Base-by-base conservation (phyloP, 92 coral and sea anemone species). In the Paramuricea clavata region DNA sequence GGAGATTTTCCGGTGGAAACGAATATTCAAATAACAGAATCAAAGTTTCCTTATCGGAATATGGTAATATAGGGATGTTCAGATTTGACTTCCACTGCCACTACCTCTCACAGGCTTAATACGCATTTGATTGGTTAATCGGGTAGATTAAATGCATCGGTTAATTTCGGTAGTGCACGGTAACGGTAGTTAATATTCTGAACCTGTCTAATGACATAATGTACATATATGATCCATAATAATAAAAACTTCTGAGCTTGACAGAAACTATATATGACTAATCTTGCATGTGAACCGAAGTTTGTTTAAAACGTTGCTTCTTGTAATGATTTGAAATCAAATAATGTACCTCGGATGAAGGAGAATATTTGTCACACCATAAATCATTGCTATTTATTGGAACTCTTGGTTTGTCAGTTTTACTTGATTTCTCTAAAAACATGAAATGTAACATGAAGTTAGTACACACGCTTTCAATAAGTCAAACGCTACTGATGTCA, bases 331-430 rank as follows among this genome's bases (percentile, higher is more conserved):
- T 0, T 9, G 36, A 39, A 36, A 22, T 11, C 3, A 35, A 23
- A 3, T 5, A 12, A 23, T 54, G 59, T 83, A 95, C 99, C 93
- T 96, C 98, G 2, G 94, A 79, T 28, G 78, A 83, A 34, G 99
- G 99, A 81, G 73, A 85, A 62, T 96, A 90, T 68, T 89, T 96
- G 80, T 96, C 99, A 41, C 95, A 81, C 99, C 99, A 96, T 0
- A 96, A 92, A 52, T 65, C 92, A 39, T 9, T 41, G 67, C 35
- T 60, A 27, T 79, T 35, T 28, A 41, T 13, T n/a, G 8, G 12
- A 3, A 36, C 15, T 60, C 34, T 59, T 36, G 73, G 21, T 6
- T 41, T 57, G 4, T 41, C 73, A 52, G 41, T 44, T 34, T 17
- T 25, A 32, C 36, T 42, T 39, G 72, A 79, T 16, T 79, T 79